Base-by-base conservation (phyloP, 35 echinoderm and acorn worm species). In the Stichopus chloronotus region DNA sequence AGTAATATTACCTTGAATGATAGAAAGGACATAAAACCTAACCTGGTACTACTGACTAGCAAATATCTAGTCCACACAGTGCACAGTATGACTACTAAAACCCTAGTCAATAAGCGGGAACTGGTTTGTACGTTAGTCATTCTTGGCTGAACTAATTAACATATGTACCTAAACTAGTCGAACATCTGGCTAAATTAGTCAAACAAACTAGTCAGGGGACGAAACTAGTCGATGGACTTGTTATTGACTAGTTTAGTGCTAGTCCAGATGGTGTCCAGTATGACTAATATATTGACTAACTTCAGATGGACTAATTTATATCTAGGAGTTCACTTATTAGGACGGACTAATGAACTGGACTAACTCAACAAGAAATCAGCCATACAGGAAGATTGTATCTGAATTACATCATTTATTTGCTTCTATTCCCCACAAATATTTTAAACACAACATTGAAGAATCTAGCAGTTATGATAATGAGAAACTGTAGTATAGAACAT, bases 401-500 rank as follows among this genome's bases (percentile, higher is more conserved):
- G n/a, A 78, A 78, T 78, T 78, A 78, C 76, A 78, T 78, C 76
- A 21, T 78, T 78, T 78, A 78, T 78, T 78, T 78, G 76, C 21
- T 78, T 78, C 76, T 78, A 78, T 78, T 78, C 76, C 76, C n/a
- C 76, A 20, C 8, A 25, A 78, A 78, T 23, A 78, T 78, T 21
- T 78, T 78, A 25, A 78, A 78, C 21, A 78, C 76, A 78, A 78
- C 19, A 78, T 78, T 78, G 19, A 78, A 78, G 16, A 78, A 78
- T 78, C 76, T 23, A 23, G n/a, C 76, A 78, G 76, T 78, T 9
- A 43, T 43, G 30, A 43, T 43, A 78, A 78, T 13, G 1, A 7
- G 6, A 78, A 78, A 25, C 76, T 78, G 17, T 22, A 78, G 76
- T 78, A 21, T 78, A 78, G 76, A 25, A 78, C n/a, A 22, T 24